Evolutionary conservation across 2,888 invertebrate genomes (phyloP).

Genomic region (Hirtodrosophila histrioides): DNA sequence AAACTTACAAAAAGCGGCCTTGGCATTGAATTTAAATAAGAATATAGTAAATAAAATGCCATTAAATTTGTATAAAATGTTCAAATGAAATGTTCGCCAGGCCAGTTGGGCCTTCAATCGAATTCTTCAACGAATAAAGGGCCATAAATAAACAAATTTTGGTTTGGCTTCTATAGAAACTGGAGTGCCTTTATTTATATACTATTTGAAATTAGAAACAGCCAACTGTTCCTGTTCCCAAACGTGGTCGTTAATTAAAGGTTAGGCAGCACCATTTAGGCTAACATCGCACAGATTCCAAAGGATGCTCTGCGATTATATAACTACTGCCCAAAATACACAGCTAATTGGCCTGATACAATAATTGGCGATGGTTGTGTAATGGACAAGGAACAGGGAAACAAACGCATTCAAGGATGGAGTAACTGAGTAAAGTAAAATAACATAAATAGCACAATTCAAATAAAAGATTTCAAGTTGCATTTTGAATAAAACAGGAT

Average conservation of each 20-base stretch:
- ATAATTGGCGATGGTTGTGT: not conserved
- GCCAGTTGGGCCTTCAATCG: not conserved
- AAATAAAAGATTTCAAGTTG: no score
- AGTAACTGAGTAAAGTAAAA: no score
- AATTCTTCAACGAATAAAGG: slow-evolving; percentile 6
- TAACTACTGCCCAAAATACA: slow-evolving; percentile 36
- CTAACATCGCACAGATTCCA: slow-evolving; percentile 9
- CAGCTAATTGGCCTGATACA: slow-evolving; percentile 25
- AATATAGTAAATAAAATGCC: slow-evolving; percentile 24
- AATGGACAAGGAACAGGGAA: no score
- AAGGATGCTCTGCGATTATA: slow-evolving; percentile 22
- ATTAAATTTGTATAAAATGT: slow-evolving; percentile 40
- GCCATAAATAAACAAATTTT: slow-evolving; percentile 22
- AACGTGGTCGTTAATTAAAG: slow-evolving; percentile 63
- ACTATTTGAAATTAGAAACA: slow-evolving; percentile 55
- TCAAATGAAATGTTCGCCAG: slow-evolving; percentile 32
- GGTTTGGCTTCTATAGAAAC: slow-evolving; percentile 16
- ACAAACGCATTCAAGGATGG: no score
- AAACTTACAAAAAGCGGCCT: slow-evolving; percentile 29
- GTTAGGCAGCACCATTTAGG: slow-evolving; percentile 21
- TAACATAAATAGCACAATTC: no score
- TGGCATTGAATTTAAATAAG: slow-evolving; percentile 43
- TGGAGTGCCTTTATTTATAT: no score
- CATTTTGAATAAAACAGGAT: no score
- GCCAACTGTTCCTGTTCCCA: slow-evolving; percentile 53